Conservation (phyloP, 2,113 vertebrate genomes). For the Pseudonaja textilis region DNA sequence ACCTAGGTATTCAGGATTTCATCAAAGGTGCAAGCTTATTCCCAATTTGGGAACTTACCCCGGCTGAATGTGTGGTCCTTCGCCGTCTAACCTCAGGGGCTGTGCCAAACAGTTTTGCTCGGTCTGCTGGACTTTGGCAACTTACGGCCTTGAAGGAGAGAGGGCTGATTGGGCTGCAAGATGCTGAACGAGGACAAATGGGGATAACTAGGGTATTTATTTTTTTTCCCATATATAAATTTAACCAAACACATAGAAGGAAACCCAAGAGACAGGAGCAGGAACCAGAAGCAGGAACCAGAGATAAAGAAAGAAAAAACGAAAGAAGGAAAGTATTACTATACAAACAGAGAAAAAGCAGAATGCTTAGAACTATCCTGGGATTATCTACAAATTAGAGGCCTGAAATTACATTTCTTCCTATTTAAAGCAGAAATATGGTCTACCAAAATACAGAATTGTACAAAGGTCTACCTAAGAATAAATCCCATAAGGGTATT, state of each 20-base stretch:
- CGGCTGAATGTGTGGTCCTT: conserved; percentile 68
- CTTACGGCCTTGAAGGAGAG: conserved; percentile 85
- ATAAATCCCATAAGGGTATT: neutral
- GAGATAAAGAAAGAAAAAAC: conserved; percentile 42
- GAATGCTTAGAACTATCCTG: conserved; percentile 66
- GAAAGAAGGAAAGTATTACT: conserved; percentile 78
- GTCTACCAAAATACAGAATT: neutral
- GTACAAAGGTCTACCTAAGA: neutral
- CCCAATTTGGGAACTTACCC: conserved; percentile 55
- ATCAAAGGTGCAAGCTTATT: fast-evolving
- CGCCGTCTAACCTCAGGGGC: conserved; percentile 67
- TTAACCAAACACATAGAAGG: conserved; percentile 65
- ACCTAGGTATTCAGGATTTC: neutral
- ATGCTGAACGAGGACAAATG: conserved; percentile 99
- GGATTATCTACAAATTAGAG: conserved; percentile 2
- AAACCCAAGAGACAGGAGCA: conserved; percentile 68
- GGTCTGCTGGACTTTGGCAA: conserved; percentile 80
- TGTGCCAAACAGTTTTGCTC: conserved; percentile 78
- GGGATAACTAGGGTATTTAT: conserved; percentile 85
- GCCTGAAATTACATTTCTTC: neutral
- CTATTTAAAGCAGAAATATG: neutral
- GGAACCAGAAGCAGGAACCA: conserved; percentile 51
- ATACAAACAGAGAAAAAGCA: conserved; percentile 47
- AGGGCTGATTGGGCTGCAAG: conserved; percentile 91
- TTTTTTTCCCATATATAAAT: conserved; percentile 48